Evolutionary conservation across 2,888 invertebrate genomes (phyloP).

Genomic region (Ormyrus pomaceus): DNA sequence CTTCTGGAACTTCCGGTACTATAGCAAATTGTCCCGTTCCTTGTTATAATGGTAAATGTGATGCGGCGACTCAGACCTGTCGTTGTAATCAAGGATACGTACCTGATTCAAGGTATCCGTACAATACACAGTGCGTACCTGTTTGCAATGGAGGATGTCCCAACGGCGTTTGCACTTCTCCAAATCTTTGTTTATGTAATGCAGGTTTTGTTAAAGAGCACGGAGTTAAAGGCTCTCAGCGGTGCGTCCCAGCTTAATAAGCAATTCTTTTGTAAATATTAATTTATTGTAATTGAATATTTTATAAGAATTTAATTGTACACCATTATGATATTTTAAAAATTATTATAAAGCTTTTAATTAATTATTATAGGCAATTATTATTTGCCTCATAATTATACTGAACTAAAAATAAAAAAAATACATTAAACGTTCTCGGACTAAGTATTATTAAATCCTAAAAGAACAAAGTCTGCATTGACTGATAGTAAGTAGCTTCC

Average conservation of each 20-base stretch:
- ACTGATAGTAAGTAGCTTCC: constrained; percentile 46
- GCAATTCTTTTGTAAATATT: too few relatives aligned
- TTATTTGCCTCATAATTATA: not conserved
- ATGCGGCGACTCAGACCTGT: constrained; percentile 72
- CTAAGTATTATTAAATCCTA: constrained; percentile 11
- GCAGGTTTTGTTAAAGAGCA: constrained; percentile 82
- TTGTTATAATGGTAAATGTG: constrained; percentile 77
- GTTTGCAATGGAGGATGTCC: constrained; percentile 81
- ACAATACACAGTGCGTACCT: constrained; percentile 77
- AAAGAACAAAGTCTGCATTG: constrained; percentile 10
- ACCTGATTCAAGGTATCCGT: constrained; percentile 67
- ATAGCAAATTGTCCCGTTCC: constrained; percentile 60
- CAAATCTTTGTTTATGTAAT: constrained; percentile 86
- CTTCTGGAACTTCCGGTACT: not conserved
- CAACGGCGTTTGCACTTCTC: constrained; percentile 85
- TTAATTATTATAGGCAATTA: not conserved
- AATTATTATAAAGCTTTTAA: constrained; percentile 3
- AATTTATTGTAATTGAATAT: not conserved
- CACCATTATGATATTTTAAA: not conserved
- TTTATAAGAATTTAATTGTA: not conserved
- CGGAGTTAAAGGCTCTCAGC: constrained; percentile 80
- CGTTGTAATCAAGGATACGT: constrained; percentile 75
- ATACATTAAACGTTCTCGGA: not conserved
- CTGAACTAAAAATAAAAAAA: not conserved
- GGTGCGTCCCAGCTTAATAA: constrained; percentile 77